These are phyloP conservation scores for Lochmaea capreae DNA, from an alignment of 2,888 invertebrate genomes.

Conservation along the genomic window DNA sequence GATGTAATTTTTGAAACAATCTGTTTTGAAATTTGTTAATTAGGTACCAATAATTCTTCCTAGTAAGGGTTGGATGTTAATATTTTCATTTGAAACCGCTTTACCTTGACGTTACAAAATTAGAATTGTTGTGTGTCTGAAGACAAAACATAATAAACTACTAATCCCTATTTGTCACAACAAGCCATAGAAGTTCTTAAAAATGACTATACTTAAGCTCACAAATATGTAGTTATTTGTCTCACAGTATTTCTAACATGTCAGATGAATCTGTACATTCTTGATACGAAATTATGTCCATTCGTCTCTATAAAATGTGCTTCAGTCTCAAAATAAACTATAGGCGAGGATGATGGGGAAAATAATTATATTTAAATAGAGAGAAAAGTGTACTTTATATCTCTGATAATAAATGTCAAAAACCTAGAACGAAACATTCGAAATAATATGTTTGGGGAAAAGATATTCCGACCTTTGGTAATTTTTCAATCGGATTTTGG, in stretches of 20 bases:
- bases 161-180: conserved; percentile 11
- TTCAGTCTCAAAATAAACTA: background rate
- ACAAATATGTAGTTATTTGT: conserved; percentile 14
- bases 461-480: background rate
- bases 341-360: background rate
- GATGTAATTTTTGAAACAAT: no score
- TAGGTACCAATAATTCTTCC: no score
- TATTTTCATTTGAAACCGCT: no score
- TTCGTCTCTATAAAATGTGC: background rate
- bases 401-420: background rate
- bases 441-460: background rate
- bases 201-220: conserved; percentile 3
- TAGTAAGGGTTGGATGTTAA: no score
- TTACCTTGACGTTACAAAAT: background rate
- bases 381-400: background rate
- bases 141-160: conserved; percentile 8
- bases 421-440: background rate
- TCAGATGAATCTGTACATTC: conserved; percentile 9
- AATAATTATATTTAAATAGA: background rate
- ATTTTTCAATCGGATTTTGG: conserved; percentile 43
- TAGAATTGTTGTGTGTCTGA: background rate
- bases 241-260: background rate
- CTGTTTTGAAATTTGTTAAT: no score
- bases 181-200: conserved; percentile 6
- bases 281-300: conserved; percentile 5